Evolutionary conservation across 2,113 vertebrate genomes (phyloP).

Genomic region (Ictalurus punctatus): DNA sequence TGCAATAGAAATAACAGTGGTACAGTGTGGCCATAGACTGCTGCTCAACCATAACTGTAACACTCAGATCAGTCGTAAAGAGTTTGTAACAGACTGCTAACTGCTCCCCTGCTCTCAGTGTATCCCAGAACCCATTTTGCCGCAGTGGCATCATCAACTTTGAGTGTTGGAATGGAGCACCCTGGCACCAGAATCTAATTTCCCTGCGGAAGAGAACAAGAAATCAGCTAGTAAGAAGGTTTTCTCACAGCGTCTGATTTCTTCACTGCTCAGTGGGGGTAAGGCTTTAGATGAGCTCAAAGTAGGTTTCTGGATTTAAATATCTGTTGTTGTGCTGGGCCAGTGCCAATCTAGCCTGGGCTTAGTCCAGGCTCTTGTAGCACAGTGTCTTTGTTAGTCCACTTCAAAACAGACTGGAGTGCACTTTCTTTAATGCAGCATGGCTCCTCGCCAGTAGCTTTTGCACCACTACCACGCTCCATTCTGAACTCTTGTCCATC

Average conservation of each 20-base stretch:
- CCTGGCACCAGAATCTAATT: conserved; percentile 28
- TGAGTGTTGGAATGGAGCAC: background rate
- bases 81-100: conserved; percentile 35
- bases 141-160: conserved; percentile 37
- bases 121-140: conserved; percentile 19
- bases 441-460: conserved; percentile 57
- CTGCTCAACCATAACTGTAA: conserved; percentile 15
- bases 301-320: conserved; percentile 50
- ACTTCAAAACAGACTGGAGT: conserved; percentile 58
- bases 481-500: conserved; percentile 28
- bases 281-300: background rate
- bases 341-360: conserved; percentile 1
- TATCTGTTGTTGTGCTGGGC: conserved; percentile 55
- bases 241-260: conserved; percentile 29
- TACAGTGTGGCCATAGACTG: background rate
- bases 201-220: conserved; percentile 18
- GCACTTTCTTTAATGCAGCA: conserved; percentile 70
- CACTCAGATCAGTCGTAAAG: conserved; percentile 1
- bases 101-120: conserved; percentile 18
- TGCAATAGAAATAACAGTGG: too few species aligned
- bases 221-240: background rate
- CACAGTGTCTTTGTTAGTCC: conserved; percentile 62
- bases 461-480: conserved; percentile 22
- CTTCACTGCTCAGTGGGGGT: conserved; percentile 23
- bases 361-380: conserved; percentile 49